phyloP scores from a whole-genome alignment of 2,797 vertebrate species.

The Lithobates pipiens region DNA sequence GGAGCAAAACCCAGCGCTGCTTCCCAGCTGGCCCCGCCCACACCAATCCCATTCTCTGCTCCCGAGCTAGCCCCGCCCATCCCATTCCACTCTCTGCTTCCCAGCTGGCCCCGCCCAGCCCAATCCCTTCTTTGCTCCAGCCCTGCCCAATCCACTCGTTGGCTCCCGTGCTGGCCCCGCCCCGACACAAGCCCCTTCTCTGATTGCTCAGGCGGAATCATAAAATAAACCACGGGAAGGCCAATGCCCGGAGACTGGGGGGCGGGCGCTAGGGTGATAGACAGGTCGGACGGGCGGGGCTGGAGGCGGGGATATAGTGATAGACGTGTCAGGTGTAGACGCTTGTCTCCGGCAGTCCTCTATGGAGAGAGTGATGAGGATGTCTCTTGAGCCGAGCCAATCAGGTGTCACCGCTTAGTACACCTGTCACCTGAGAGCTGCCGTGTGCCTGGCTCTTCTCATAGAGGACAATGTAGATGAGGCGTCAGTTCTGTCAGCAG shows the following conservation, averaged over 20 bases:
- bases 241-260: conserved; percentile 16
- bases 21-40: conserved; percentile 82
- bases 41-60: conserved; percentile 79
- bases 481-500: no score
- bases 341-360: not conserved
- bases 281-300: conserved; percentile 15
- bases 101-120: no score
- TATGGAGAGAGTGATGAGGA: conserved; percentile 10
- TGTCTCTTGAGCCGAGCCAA: conserved; percentile 8
- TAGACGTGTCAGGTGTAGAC: no score
- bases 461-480: no score
- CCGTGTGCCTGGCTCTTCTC: no score
- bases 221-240: conserved; percentile 84
- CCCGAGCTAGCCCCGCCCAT: no score
- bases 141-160: conserved; percentile 78
- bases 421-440: no score
- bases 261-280: conserved; percentile 6
- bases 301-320: no score
- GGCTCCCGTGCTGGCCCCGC: conserved; percentile 79
- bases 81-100: no score
- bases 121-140: no score
- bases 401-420: not conserved
- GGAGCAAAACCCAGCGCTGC: conserved; percentile 86
- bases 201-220: conserved; percentile 86
- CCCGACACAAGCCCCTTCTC: conserved; percentile 81